Base-by-base conservation (phyloP, 2,797 vertebrate species). In the Dallia pectoralis region DNA sequence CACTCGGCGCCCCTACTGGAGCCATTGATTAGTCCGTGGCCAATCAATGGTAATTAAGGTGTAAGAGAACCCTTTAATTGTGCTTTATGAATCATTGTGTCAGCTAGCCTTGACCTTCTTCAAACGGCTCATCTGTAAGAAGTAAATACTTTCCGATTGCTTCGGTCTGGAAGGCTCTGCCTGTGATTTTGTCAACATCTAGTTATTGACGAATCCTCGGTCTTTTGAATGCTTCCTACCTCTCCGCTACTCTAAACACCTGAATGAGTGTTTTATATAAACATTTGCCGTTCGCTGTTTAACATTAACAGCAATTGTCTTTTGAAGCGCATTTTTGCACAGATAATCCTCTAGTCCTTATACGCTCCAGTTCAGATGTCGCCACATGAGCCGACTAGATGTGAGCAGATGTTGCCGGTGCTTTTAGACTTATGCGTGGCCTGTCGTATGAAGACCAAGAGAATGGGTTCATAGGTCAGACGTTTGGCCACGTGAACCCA, bases 1-100 rank as follows among this genome's bases (percentile, higher is more conserved):
- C 83, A 75, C 86, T 84, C 83, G 84, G 89, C n/a, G n/a, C 85
- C 85, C 84, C 85, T 87, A 81, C 80, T 48, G 79, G 77, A 84
- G 80, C 80, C 40, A 93, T 92, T 88, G 92, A 94, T 93, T 91
- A 85, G 87, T 86, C 85, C 83, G 81, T 80, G 84, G 85, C 86
- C 89, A 89, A 93, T 94, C 92, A 91, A 93, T 93, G 92, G 89
- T 92, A 94, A 93, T 94, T 93, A 93, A 94, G 91, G 89, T 88
- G 89, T 88, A 85, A 59, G 90, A 89, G 90, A 90, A 88, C 87
- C 87, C 82, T 92, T 92, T 93, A 91, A 92, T 92, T 89, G 89
- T 88, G 80, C 79, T 16, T 33, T 91, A 89, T 90, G 90, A 91
- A 92, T 93, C 92, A 91, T 84, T 70, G 87, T 91, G 90, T 90